Evolutionary conservation across 2,113 vertebrate genomes (phyloP).

Genomic region (Helogale parvula): DNA sequence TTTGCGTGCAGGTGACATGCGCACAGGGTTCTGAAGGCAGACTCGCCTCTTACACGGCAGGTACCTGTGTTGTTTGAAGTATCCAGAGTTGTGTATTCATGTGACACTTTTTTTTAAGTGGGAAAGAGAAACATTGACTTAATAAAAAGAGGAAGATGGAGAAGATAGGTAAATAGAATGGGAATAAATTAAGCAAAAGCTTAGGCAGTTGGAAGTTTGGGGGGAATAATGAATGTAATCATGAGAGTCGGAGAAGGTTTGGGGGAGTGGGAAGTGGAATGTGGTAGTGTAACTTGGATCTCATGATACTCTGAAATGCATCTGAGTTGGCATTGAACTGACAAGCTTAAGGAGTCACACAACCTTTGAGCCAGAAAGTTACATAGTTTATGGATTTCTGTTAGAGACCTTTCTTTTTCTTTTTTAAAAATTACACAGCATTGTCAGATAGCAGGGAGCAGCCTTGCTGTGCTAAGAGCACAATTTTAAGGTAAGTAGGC

Average conservation of each 20-base stretch:
- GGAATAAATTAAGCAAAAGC: not conserved
- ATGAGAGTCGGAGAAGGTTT: not conserved
- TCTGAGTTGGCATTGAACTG: not conserved
- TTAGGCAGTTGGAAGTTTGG: not conserved
- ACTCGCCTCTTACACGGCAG: accelerated
- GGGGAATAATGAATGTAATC: not conserved
- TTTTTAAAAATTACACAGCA: not conserved
- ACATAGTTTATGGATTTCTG: not conserved
- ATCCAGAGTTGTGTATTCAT: too few species aligned
- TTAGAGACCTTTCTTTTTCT: not conserved
- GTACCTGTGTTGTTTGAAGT: too few species aligned
- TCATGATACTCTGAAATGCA: not conserved
- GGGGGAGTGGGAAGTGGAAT: not conserved
- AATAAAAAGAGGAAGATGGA: not conserved
- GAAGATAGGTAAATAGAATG: not conserved
- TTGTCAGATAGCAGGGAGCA: not conserved
- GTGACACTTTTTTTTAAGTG: not conserved
- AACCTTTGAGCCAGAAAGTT: not conserved
- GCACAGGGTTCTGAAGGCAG: accelerated
- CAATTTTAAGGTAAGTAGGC: not conserved
- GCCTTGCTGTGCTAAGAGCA: not conserved
- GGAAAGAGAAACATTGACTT: not conserved
- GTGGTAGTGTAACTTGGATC: too few species aligned
- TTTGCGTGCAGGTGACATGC: too few species aligned
- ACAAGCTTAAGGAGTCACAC: not conserved